Percentiles rank a stretch among this genome's conserved stretches.
Evolutionary conservation across 2,797 vertebrate genomes (phyloP).

Genomic region (Tragelaphus eurycerus): DNA sequence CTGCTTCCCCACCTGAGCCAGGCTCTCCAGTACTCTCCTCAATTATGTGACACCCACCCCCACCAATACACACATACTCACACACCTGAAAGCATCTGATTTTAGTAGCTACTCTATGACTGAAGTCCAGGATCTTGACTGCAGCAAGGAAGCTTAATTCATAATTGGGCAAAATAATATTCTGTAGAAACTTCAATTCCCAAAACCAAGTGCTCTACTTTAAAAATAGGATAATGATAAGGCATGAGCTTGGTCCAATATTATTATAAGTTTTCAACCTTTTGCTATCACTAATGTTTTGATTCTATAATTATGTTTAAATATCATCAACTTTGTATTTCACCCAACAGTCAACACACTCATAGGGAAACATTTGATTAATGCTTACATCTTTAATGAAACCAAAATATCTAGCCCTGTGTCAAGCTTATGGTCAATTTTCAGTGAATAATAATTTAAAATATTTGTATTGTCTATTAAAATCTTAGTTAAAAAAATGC

Average conservation of each 20-base stretch:
- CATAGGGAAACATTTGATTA: not conserved
- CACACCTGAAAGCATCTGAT: not conserved
- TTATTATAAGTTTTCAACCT: not conserved
- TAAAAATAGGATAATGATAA: not conserved
- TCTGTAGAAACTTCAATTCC: conserved; percentile 11
- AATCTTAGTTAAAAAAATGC: not conserved
- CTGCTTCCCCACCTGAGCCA: conserved; percentile 49
- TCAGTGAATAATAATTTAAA: not conserved
- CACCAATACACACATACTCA: not conserved
- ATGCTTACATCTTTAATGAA: conserved; percentile 32
- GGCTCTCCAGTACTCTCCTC: not conserved
- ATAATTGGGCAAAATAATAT: not conserved
- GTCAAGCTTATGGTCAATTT: not conserved
- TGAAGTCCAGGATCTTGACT: not conserved
- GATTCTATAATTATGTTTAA: not conserved
- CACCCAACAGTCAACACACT: not conserved
- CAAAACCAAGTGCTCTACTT: conserved; percentile 8
- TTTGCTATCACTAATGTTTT: not conserved
- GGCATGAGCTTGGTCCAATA: not conserved
- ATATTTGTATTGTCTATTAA: not conserved
- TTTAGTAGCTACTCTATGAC: not conserved
- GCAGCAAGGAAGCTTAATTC: not conserved
- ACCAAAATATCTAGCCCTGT: not conserved
- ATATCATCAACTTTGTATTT: not conserved
- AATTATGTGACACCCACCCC: not conserved